A percentile compares a stretch with the other conserved stretches of the same genome.
These are phyloP conservation scores for Luehdorfia chinensis DNA, from an alignment of 1,140 invertebrate genomes.

Conservation along the genomic window DNA sequence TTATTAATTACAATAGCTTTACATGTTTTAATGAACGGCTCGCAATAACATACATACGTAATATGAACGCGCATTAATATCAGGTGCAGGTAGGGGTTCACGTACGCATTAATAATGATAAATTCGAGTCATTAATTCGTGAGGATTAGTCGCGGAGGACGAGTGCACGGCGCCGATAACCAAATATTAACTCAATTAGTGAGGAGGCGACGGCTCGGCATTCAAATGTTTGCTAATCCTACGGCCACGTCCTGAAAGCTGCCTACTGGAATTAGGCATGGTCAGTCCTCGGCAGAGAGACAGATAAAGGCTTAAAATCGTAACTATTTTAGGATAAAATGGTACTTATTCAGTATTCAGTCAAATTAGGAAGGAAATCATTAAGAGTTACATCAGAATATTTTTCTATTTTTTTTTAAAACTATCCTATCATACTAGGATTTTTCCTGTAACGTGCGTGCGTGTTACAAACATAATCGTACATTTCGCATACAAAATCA, in stretches of 20 bases:
- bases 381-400: no score
- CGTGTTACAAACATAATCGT: no score
- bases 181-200: conserved; percentile 77
- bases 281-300: conserved; percentile 20
- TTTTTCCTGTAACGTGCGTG: no score
- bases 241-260: conserved; percentile 25
- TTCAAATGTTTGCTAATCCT: conserved; percentile 70
- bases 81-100: conserved; percentile 59
- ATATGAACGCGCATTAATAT: conserved; percentile 28
- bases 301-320: conserved; percentile 7
- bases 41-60: no score
- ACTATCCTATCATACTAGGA: no score
- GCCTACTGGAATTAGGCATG: conserved; percentile 37
- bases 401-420: no score
- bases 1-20: no score
- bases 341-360: no score
- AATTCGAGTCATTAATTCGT: conserved; percentile 74
- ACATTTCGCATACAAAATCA: no score
- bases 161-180: conserved; percentile 71
- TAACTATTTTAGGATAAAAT: conserved; percentile 3
- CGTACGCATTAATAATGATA: conserved; percentile 74
- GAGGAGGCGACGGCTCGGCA: conserved; percentile 45
- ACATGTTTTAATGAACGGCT: no score
- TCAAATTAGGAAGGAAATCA: no score
- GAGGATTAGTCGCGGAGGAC: conserved; percentile 60